phyloP scores from a whole-genome alignment of 2,888 invertebrate species.

The Desoria tigrina region DNA sequence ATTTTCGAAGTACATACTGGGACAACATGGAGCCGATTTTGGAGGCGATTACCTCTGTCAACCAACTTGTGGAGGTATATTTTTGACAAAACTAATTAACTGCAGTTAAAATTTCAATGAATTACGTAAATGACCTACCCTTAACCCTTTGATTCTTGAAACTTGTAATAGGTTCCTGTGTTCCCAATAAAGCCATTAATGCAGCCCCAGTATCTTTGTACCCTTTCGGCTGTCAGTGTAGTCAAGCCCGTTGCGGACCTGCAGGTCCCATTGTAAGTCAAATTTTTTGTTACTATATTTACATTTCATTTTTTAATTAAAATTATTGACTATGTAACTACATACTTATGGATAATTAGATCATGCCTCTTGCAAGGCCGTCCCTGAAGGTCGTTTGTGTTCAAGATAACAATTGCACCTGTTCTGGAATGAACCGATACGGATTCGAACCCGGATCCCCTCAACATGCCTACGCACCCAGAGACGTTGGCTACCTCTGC shows the following conservation, averaged over 20 bases:
- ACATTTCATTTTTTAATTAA: too few species aligned
- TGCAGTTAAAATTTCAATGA: not conserved
- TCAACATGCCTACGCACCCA: not conserved
- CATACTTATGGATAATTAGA: not conserved
- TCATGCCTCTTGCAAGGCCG: not conserved
- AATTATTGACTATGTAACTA: not conserved
- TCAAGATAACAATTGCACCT: not conserved
- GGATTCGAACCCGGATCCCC: not conserved
- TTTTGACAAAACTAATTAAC: not conserved
- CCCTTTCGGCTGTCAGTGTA: conserved; percentile 14
- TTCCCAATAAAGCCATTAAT: not conserved
- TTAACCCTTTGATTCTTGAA: conserved; percentile 6
- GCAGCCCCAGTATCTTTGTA: not conserved
- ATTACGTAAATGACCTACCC: not conserved
- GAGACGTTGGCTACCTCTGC: conserved; percentile 10
- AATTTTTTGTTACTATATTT: not conserved
- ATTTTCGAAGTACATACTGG: not conserved
- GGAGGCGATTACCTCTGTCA: not conserved
- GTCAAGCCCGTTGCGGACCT: not conserved
- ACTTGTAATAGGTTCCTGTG: conserved; percentile 1
- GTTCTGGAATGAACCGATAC: not conserved
- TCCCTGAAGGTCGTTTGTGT: not conserved
- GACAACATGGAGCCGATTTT: not conserved
- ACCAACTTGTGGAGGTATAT: conserved; percentile 19
- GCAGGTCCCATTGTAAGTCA: not conserved